Evolutionary conservation across 2,888 invertebrate genomes (phyloP).

Genomic region (Dryobotodes eremita): DNA sequence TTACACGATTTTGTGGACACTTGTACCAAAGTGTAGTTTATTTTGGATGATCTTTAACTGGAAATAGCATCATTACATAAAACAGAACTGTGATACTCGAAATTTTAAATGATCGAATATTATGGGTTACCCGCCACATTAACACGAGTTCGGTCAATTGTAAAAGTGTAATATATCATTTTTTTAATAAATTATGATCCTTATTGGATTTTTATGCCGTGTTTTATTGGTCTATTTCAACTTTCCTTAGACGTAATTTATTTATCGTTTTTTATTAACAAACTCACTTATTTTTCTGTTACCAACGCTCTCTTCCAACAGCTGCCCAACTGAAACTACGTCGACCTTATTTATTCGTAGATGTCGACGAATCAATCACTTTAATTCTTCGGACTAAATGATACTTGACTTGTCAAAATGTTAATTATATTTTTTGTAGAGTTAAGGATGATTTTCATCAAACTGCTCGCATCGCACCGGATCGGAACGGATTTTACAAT

Average conservation of each 20-base stretch:
- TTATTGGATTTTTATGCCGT: conserved; percentile 86
- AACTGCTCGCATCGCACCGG: no score
- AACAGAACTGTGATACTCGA: conserved; percentile 70
- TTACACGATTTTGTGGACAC: conserved; percentile 62
- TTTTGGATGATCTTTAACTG: conserved; percentile 66
- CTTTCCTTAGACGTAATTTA: no score
- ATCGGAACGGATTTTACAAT: no score
- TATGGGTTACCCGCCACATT: conserved; percentile 77
- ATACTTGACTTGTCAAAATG: conserved; percentile 67
- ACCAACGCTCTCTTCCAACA: background rate
- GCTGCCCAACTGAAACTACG: background rate
- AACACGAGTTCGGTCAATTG: conserved; percentile 86
- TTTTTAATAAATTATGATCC: conserved; percentile 90
- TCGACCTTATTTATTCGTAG: no score
- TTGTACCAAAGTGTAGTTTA: conserved; percentile 59
- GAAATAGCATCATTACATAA: conserved; percentile 63
- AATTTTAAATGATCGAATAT: conserved; percentile 65
- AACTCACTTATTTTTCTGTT: background rate
- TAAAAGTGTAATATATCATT: conserved; percentile 89
- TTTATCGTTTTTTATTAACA: background rate
- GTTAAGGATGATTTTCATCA: no score
- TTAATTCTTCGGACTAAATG: conserved; percentile 47
- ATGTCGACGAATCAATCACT: conserved; percentile 3
- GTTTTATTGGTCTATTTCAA: conserved; percentile 74
- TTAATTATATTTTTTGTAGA: conserved; percentile 71